Evolutionary conservation across 1,140 invertebrate species (phyloP), one percentile per base, ranked within the genome.

Genomic region (Leptinotarsa texana): DNA sequence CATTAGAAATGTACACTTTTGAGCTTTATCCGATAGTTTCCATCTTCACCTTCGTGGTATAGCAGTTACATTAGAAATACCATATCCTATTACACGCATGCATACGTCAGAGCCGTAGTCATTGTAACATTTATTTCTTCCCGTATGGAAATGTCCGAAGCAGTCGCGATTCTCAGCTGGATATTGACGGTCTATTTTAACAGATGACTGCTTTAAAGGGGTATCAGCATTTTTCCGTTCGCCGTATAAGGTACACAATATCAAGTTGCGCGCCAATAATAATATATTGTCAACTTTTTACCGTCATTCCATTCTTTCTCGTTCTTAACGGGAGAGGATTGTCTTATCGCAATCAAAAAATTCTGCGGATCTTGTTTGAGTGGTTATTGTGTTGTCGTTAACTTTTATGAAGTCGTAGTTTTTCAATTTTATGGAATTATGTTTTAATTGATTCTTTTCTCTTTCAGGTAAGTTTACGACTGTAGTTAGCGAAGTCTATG

Each of bases 391-490:
- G 51, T 57, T 15, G 51, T 18, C 13, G 6, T 57, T 57, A 42
- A 42, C 33, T 42, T 57, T 57, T 57, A 57, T 57, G 51, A 57
- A 15, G 51, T 57, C 33, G 33, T 42, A 42, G 8, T 42, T 42
- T 42, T 42, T 42, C 33, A 57, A 57, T 57, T 57, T 6, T 57
- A n/a, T 57, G 15, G 17, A 57, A 18, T 17, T 18, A 17, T 57
- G n/a, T 57, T 57, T 57, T n/a, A 17, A 57, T 57, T 57, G 51
- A 66, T 67, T 63, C 61, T 72, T 70, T 74, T 70, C 13, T 13
- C 57, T 74, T 74, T 70, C 74, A 74, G 74, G 74, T 74, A 74
- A 74, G 74, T 74, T 63, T 67, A 65, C 13, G 15, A 18, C 51
- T 57, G 15, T 57, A 57, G 15, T 57, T 18, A 57, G 51, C 33